A percentile compares a stretch with the other conserved stretches of the same genome.
These are phyloP conservation scores for Polylopha cassiicola DNA, from an alignment of 2,888 invertebrate species.

Conservation along the genomic window DNA sequence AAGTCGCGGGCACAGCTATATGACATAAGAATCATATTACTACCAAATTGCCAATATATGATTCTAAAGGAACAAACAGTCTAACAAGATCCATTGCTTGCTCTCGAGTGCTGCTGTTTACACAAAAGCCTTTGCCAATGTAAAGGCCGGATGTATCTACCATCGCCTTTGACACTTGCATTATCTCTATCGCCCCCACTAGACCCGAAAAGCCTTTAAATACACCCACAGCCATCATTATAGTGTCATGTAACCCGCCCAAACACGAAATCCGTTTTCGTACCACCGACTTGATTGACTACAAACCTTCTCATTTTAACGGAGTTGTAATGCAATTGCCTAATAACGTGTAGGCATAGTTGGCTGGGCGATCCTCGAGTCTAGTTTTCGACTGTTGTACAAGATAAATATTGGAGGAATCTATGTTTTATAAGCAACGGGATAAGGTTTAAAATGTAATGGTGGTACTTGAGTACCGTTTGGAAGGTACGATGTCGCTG, in stretches of 20 bases:
- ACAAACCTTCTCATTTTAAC: constrained; percentile 33
- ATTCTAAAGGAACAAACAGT: no score
- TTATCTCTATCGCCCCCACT: constrained; percentile 36
- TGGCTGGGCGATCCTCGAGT: constrained; percentile 47
- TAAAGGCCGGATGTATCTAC: constrained; percentile 47
- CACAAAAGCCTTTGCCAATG: constrained; percentile 44
- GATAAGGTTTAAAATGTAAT: constrained; percentile 28
- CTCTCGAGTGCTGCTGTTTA: constrained; percentile 15
- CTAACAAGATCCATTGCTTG: no score
- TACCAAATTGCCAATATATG: no score
- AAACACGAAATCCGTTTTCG: constrained; percentile 26
- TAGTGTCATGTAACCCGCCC: constrained; percentile 44
- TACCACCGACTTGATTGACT: constrained; percentile 20
- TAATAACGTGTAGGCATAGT: constrained; percentile 60
- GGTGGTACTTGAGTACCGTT: constrained; percentile 35
- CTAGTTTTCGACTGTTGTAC: constrained; percentile 32
- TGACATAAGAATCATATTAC: no score
- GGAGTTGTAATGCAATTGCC: constrained; percentile 53
- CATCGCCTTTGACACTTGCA: constrained; percentile 59
- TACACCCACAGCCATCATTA: constrained; percentile 53
- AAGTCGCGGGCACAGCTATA: no score
- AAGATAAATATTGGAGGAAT: no score
- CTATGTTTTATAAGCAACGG: no score
- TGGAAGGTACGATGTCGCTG: constrained; percentile 41
- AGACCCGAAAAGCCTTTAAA: constrained; percentile 51